Conservation (phyloP, 2,888 invertebrate genomes). For the Pheosia tremula region DNA sequence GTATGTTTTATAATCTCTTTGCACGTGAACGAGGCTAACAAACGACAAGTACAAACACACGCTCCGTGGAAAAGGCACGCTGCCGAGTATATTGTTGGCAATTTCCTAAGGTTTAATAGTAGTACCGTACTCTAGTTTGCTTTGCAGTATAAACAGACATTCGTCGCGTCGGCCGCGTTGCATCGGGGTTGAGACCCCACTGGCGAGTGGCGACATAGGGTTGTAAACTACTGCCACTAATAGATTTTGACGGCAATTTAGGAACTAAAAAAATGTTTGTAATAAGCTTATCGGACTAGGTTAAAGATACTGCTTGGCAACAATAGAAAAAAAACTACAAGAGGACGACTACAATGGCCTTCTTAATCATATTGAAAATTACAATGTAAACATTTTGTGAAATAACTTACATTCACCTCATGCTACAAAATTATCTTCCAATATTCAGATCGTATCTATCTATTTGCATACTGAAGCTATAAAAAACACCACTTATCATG, state of each 20-base stretch:
- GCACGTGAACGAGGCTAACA: not conserved
- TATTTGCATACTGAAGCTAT: slow-evolving; percentile 27
- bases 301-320: too few species aligned
- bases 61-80: slow-evolving; percentile 41
- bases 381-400: too few species aligned
- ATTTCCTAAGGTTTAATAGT: slow-evolving; percentile 58
- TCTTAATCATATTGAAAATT: too few species aligned
- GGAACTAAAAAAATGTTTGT: slow-evolving; percentile 5
- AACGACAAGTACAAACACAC: slow-evolving; percentile 18
- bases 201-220: not conserved
- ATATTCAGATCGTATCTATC: slow-evolving; percentile 16
- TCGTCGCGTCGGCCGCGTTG: slow-evolving; percentile 4
- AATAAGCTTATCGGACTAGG: too few species aligned
- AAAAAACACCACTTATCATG: slow-evolving; percentile 61
- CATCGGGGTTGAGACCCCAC: slow-evolving; percentile 7
- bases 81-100: slow-evolving; percentile 42
- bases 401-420: not conserved
- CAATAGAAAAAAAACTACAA: too few species aligned
- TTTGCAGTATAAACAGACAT: slow-evolving; percentile 54
- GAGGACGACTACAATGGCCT: too few species aligned
- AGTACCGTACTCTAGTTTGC: slow-evolving; percentile 50
- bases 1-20: slow-evolving; percentile 3
- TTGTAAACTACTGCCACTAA: not conserved
- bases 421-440: slow-evolving; percentile 19
- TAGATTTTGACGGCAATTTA: not conserved